A percentile compares a stretch with the other conserved stretches of the same genome.
These are phyloP conservation scores for Ips nitidus DNA, from an alignment of 1,140 invertebrate genomes.

Conservation along the genomic window DNA sequence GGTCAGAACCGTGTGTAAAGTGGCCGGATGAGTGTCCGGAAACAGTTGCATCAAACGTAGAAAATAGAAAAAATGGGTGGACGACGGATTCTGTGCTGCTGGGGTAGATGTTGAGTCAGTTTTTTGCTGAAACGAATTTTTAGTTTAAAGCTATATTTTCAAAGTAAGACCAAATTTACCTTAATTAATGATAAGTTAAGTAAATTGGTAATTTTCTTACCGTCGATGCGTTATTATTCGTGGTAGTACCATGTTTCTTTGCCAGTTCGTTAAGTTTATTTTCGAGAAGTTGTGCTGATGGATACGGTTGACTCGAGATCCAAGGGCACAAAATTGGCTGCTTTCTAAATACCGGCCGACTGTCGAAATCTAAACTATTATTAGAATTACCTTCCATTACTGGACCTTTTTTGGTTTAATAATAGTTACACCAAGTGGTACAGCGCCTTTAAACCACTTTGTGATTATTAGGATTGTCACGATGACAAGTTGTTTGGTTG, in stretches of 20 bases:
- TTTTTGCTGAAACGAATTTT: slow-evolving; percentile 24
- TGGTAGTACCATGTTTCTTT: slow-evolving; percentile 11
- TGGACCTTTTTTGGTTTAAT: not conserved
- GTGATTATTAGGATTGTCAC: no score
- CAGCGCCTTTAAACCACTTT: no score
- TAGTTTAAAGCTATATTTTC: no score
- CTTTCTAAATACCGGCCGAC: slow-evolving; percentile 22
- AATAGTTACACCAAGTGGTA: not conserved
- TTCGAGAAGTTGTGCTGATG: slow-evolving; percentile 34
- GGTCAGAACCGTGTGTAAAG: slow-evolving; percentile 46
- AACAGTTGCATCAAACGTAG: slow-evolving; percentile 50
- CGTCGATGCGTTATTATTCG: slow-evolving; percentile 20
- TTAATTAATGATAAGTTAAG: not conserved
- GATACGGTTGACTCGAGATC: slow-evolving; percentile 40
- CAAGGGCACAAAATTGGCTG: slow-evolving; percentile 43
- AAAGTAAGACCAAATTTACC: slow-evolving; percentile 1
- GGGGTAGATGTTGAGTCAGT: slow-evolving; percentile 9
- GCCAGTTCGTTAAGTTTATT: slow-evolving; percentile 33
- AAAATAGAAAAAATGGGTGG: slow-evolving; percentile 48
- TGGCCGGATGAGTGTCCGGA: slow-evolving; percentile 49
- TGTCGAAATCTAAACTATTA: slow-evolving; percentile 4
- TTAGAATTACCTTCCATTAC: slow-evolving; percentile 1
- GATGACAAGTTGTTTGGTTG: no score
- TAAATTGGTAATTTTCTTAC: slow-evolving; percentile 16
- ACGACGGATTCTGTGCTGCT: slow-evolving; percentile 38